These are phyloP conservation scores for Ptychadena robeensis DNA, from an alignment of 2,797 vertebrate genomes.

Conservation along the genomic window DNA sequence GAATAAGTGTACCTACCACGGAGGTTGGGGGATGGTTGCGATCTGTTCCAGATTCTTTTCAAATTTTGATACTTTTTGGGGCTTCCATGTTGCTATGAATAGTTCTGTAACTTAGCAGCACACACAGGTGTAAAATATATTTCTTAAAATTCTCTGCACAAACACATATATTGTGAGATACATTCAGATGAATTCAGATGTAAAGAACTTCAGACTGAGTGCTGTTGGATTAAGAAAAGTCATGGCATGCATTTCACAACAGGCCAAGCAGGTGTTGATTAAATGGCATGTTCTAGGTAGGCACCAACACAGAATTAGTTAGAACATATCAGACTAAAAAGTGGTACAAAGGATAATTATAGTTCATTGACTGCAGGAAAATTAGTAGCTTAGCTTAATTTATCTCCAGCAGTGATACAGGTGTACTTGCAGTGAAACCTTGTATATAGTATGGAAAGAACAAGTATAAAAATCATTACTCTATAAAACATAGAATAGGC, in stretches of 20 bases:
- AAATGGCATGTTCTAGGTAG: constrained; percentile 62
- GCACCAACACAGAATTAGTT: constrained; percentile 11
- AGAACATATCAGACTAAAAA: constrained; percentile 57
- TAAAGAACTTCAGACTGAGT: no score
- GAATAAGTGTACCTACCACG: no score
- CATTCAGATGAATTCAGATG: no score
- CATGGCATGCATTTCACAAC: not conserved
- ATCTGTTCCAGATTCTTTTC: no score
- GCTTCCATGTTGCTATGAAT: no score
- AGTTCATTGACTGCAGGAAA: not conserved
- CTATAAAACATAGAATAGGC: not conserved
- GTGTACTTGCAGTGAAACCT: not conserved
- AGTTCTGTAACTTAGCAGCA: no score
- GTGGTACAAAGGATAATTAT: constrained; percentile 61
- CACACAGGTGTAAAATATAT: no score
- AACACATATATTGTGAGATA: no score
- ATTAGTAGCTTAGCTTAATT: not conserved
- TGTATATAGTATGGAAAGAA: not conserved
- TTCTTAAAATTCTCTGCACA: no score
- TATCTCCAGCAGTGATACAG: not conserved
- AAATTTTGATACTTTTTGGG: no score
- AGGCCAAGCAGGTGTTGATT: constrained; percentile 35
- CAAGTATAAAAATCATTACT: not conserved
- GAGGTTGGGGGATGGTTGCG: no score
- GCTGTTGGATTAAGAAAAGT: not conserved